These are phyloP conservation scores for Sebastes kiyomatsui DNA, from an alignment of 2,797 vertebrate genomes.

Conservation along the genomic window DNA sequence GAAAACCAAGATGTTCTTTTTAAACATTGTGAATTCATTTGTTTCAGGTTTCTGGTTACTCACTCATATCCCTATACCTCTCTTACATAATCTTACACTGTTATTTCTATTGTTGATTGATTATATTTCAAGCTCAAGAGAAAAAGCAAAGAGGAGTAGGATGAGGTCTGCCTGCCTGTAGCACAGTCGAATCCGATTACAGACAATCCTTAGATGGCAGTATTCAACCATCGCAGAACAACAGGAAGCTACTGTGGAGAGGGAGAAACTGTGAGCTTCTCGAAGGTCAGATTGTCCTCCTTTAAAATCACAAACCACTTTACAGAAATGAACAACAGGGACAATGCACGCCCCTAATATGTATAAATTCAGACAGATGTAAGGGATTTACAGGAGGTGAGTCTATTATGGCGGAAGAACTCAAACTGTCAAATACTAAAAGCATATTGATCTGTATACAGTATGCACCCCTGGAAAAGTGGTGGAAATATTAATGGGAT, in stretches of 20 bases:
- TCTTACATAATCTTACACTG: slow-evolving; percentile 3
- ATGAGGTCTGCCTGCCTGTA: slow-evolving; percentile 27
- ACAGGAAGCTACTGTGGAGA: slow-evolving; percentile 9
- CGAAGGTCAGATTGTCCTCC: slow-evolving; percentile 42
- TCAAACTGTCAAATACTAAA: background rate
- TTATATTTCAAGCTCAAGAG: background rate
- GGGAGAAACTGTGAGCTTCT: slow-evolving; percentile 6
- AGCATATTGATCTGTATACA: background rate
- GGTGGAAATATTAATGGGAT: background rate
- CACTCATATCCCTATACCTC: background rate
- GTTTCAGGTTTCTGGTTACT: background rate
- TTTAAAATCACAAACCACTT: slow-evolving; percentile 26
- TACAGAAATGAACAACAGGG: slow-evolving; percentile 27
- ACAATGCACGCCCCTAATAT: slow-evolving; percentile 17
- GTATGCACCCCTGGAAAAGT: background rate
- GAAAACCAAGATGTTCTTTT: background rate
- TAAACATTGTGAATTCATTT: background rate
- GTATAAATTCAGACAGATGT: slow-evolving; percentile 26
- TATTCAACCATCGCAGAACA: slow-evolving; percentile 71
- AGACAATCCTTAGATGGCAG: slow-evolving; percentile 76
- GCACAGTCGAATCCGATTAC: slow-evolving; percentile 51
- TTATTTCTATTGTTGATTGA: background rate
- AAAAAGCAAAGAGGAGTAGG: slow-evolving; percentile 11
- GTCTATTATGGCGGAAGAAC: background rate
- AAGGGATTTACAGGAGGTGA: slow-evolving; percentile 33